Base-by-base conservation (phyloP, 2,888 invertebrate species). In the Slavum lentiscoides region DNA sequence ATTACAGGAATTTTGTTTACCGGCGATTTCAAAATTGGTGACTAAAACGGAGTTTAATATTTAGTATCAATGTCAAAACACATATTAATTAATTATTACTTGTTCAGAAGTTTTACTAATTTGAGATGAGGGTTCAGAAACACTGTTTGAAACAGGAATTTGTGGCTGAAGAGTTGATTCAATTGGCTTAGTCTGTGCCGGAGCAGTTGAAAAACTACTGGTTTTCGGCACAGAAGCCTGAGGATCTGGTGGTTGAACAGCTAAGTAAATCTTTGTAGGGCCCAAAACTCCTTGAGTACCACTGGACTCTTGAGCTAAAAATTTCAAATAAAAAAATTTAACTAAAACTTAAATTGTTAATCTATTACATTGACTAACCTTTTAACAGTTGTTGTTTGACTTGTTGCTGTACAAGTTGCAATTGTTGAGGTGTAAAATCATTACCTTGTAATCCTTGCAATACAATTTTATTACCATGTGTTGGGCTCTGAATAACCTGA, bases 351-450 rank as follows among this genome's bases (percentile, higher is more conserved):
- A 39, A 21, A 70, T 37, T 23, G 1, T 5, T 74, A 15, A 23
- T 72, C 53, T 43, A 67, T 53, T 55, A 49, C 1, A 59, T 17
- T 13, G n/a, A 62, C 82, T 84, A 86, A 94, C 94, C 94, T 91
- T 94, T 94, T 74, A 94, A 88, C 74, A 95, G 87, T 86, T 95
- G 95, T 85, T 94, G 94, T 86, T 95, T 95, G 23, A 95, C 94
- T 89, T 95, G 95, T 84, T 94, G 93, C 85, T 95, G 94, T 0
- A 95, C 93, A 82, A 94, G 89, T 6, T 92, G 91, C 84, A 95
- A 86, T 86, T 95, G 95, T 83, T 93, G 93, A 1, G 91, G 92
- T 0, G 94, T 92, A 84, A 95, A 91, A 84, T 94, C 92, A 82
- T 93, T 92, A 0, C 94, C 94, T 83, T 94, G 93, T 43, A 95